Conservation (phyloP, 2,888 invertebrate species). For the Lottia scabra region DNA sequence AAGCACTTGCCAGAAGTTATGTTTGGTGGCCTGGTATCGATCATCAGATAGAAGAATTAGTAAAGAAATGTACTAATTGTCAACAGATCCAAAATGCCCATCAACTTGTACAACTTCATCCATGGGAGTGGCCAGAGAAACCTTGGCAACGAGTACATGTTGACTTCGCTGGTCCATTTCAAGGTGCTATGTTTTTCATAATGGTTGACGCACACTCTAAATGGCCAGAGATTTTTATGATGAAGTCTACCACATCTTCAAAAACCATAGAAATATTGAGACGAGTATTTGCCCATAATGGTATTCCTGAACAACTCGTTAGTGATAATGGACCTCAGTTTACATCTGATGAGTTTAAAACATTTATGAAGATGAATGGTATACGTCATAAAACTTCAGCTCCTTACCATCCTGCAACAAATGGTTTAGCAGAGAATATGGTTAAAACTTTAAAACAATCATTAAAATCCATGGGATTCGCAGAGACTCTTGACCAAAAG, state of each 20-base stretch:
- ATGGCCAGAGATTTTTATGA: background rate
- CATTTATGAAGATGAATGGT: conserved; percentile 38
- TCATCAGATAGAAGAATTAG: background rate
- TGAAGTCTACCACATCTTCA: background rate
- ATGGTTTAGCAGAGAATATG: conserved; percentile 51
- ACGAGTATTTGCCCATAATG: conserved; percentile 28
- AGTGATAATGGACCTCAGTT: conserved; percentile 62
- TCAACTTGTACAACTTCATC: conserved; percentile 14
- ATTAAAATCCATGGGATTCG: background rate
- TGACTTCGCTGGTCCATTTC: no score
- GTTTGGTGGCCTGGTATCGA: no score
- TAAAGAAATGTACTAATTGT: background rate
- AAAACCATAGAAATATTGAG: background rate
- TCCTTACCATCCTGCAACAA: conserved; percentile 52
- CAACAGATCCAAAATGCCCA: conserved; percentile 9
- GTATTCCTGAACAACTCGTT: conserved; percentile 51
- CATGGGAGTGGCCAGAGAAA: no score
- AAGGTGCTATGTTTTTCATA: no score
- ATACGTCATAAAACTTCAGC: conserved; percentile 28
- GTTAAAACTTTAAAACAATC: conserved; percentile 4
- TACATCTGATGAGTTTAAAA: conserved; percentile 40
- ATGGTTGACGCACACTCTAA: background rate
- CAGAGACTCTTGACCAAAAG: background rate
- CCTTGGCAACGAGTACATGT: no score
- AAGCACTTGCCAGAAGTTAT: no score